A percentile compares a stretch with the other conserved stretches of the same genome.
Evolutionary conservation across 2,113 vertebrate species (phyloP).

Genomic region (Trichechus manatus): DNA sequence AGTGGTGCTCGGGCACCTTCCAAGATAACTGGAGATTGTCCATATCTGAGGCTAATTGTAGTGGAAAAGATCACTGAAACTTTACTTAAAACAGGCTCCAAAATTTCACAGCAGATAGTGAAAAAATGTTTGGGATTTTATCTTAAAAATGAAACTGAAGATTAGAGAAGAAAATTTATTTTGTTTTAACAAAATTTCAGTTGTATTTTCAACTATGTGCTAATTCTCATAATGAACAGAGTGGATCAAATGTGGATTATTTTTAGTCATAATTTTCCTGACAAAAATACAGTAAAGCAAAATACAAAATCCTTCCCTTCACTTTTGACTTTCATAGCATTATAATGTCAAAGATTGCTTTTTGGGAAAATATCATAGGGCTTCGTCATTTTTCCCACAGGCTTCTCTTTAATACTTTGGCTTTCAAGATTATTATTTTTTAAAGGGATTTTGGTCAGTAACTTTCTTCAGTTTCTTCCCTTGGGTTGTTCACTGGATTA

Average conservation of each 20-base stretch:
- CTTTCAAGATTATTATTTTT: slow-evolving; percentile 2
- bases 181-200: slow-evolving; percentile 25
- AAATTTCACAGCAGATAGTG: not conserved
- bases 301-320: not conserved
- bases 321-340: not conserved
- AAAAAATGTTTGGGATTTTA: not conserved
- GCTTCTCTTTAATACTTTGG: not conserved
- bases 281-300: not conserved
- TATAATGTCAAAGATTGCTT: not conserved
- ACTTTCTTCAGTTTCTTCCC: not conserved
- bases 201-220: not conserved
- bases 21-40: not conserved
- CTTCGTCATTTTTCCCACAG: not conserved
- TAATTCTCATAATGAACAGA: slow-evolving; percentile 36
- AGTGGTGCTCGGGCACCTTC: not conserved
- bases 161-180: slow-evolving; percentile 21
- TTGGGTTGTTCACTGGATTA: not conserved
- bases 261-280: not conserved
- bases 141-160: slow-evolving; percentile 23
- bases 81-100: slow-evolving; percentile 9
- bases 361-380: not conserved
- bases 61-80: not conserved
- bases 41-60: not conserved
- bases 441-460: not conserved
- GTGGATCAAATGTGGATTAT: not conserved